phyloP scores from a whole-genome alignment of 2,888 invertebrate genomes.

The Polia nebulosa region DNA sequence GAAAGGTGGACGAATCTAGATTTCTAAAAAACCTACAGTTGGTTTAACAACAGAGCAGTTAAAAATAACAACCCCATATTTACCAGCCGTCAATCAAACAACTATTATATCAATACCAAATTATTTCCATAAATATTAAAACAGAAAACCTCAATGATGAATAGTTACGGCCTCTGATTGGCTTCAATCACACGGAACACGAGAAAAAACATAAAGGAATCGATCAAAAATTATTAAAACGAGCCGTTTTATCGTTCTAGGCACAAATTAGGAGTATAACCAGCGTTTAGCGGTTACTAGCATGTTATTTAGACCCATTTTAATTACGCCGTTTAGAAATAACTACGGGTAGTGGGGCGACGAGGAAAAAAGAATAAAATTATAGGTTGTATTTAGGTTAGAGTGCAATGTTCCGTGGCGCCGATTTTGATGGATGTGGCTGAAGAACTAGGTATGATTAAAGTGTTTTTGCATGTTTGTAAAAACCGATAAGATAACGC shows the following conservation, averaged over 20 bases:
- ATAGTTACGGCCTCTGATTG: conserved; percentile 62
- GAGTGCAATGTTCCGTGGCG: conserved; percentile 49
- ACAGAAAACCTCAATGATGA: conserved; percentile 51
- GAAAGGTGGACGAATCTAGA: too few species aligned
- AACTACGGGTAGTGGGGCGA: conserved; percentile 70
- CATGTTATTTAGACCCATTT: conserved; percentile 77
- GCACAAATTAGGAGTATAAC: conserved; percentile 72
- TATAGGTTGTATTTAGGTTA: conserved; percentile 68
- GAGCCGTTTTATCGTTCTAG: conserved; percentile 73
- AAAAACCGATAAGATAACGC: neutral
- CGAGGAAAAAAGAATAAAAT: conserved; percentile 72
- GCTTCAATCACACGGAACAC: conserved; percentile 60
- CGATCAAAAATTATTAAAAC: conserved; percentile 72
- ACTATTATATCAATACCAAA: conserved; percentile 45
- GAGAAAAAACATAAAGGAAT: conserved; percentile 58
- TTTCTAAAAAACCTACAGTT: too few species aligned
- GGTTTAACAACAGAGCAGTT: neutral
- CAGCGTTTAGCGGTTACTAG: conserved; percentile 70
- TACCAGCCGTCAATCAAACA: conserved; percentile 33
- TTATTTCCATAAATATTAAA: conserved; percentile 39
- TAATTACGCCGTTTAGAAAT: conserved; percentile 81
- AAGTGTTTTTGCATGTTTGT: conserved; percentile 17
- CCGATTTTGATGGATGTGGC: conserved; percentile 49
- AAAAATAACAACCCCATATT: conserved; percentile 45
- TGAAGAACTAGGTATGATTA: conserved; percentile 21